Conservation (phyloP, 2,797 vertebrate species). For the Setipinna tenuifilis region DNA sequence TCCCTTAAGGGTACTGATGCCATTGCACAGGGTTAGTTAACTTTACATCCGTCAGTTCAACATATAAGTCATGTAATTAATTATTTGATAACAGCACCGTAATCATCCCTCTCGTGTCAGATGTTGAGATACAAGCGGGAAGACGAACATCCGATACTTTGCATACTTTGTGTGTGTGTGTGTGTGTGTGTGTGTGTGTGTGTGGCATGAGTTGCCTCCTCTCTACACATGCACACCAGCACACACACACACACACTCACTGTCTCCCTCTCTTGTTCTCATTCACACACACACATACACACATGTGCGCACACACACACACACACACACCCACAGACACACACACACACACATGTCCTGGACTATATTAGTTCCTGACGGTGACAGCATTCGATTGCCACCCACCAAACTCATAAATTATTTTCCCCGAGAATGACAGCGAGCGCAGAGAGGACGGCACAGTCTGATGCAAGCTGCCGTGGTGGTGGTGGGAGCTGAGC, state of each 20-base stretch:
- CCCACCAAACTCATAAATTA: conserved; percentile 75
- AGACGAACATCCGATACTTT: neutral
- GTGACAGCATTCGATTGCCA: conserved; percentile 47
- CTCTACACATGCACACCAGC: neutral
- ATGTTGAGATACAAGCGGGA: neutral
- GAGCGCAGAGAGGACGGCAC: conserved; percentile 81
- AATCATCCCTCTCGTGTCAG: neutral
- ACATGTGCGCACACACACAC: neutral
- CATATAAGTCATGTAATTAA: conserved; percentile 2
- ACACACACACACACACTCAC: too few species aligned
- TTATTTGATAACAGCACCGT: conserved; percentile 1
- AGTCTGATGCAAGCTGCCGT: conserved; percentile 54
- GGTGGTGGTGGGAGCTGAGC: neutral
- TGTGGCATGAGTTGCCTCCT: neutral
- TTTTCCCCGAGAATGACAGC: conserved; percentile 71
- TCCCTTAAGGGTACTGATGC: neutral
- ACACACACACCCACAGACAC: neutral
- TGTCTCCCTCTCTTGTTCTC: too few species aligned
- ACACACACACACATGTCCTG: neutral
- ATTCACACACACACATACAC: neutral
- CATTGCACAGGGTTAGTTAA: neutral
- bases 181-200: too few species aligned
- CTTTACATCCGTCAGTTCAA: neutral
- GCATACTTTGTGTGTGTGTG: too few species aligned
- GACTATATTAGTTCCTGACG: conserved; percentile 21